phyloP scores from a whole-genome alignment of 2,888 invertebrate genomes.

The Thecophora atra region DNA sequence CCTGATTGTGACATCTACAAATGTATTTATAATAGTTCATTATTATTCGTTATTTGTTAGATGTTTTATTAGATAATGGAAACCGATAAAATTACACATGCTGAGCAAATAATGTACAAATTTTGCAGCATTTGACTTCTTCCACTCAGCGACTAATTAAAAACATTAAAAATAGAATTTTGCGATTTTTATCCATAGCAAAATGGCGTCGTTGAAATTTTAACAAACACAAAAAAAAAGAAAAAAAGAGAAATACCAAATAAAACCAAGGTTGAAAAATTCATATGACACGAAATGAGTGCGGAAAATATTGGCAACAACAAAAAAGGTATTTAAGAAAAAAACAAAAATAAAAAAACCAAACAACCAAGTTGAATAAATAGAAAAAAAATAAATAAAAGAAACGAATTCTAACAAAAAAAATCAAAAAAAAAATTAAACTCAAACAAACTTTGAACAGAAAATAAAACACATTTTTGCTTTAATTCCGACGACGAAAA shows the following conservation, averaged over 20 bases:
- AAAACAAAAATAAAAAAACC: not conserved
- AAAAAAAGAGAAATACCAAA: not conserved
- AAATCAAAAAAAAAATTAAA: conserved; percentile 1
- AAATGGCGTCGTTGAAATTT: not conserved
- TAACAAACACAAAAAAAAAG: too few species aligned
- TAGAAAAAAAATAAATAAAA: not conserved
- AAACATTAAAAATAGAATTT: not conserved
- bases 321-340: too few species aligned
- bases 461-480: not conserved
- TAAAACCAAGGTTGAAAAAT: not conserved
- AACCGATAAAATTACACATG: too few species aligned
- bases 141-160: too few species aligned
- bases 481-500: too few species aligned
- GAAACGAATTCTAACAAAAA: not conserved
- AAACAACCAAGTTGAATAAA: not conserved
- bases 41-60: too few species aligned
- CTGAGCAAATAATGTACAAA: too few species aligned
- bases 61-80: too few species aligned
- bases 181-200: not conserved
- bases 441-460: not conserved
- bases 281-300: not conserved
- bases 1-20: too few species aligned
- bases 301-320: conserved; percentile 10
- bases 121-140: too few species aligned
- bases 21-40: too few species aligned